A percentile compares a stretch with the other conserved stretches of the same genome.
Evolutionary conservation across 2,888 invertebrate genomes (phyloP).

Genomic region (Scaptomyza caliginosa): DNA sequence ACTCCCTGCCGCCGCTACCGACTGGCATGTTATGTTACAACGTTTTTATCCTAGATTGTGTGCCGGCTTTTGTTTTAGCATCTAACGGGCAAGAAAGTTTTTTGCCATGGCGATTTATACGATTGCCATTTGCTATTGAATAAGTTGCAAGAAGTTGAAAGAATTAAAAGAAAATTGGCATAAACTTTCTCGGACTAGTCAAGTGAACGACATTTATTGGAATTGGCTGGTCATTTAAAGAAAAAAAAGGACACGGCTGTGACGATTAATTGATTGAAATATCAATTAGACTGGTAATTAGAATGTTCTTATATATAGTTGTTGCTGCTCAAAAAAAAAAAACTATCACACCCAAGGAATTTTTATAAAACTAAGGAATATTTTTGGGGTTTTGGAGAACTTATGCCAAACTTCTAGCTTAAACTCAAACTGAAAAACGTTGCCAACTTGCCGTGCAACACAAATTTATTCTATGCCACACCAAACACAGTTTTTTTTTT

Average conservation of each 20-base stretch:
- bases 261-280: conserved; percentile 12
- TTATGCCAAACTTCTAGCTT: neutral
- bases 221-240: conserved; percentile 7
- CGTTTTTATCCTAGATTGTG: conserved; percentile 37
- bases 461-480: neutral
- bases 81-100: conserved; percentile 31
- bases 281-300: neutral
- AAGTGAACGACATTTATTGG: conserved; percentile 46
- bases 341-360: too few species aligned
- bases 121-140: conserved; percentile 65
- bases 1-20: neutral
- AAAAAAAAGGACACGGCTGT: neutral
- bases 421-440: neutral
- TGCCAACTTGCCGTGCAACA: neutral
- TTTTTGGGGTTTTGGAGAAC: too few species aligned
- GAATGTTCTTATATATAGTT: neutral
- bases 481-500: neutral
- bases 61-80: conserved; percentile 24
- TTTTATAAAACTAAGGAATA: too few species aligned
- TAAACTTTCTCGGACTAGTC: conserved; percentile 24
- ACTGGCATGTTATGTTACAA: conserved; percentile 3
- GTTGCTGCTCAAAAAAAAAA: too few species aligned
- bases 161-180: neutral
- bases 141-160: conserved; percentile 47
- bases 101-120: conserved; percentile 27